phyloP scores from a whole-genome alignment of 1,140 invertebrate genomes.

The Drosophila paulistorum region DNA sequence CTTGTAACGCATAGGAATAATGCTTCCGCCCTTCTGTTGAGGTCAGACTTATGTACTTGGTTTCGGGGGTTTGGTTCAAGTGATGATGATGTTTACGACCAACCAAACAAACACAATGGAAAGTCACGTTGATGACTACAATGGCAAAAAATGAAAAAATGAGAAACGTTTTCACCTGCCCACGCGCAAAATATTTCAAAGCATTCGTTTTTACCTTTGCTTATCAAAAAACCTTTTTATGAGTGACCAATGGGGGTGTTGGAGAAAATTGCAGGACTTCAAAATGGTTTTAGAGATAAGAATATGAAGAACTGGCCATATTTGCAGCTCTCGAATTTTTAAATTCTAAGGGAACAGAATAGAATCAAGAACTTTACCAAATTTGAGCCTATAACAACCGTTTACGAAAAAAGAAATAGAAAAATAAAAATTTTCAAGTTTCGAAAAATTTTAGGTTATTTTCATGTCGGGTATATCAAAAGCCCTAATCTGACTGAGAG shows the following conservation, averaged over 20 bases:
- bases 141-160: not conserved
- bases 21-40: conserved; percentile 23
- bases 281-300: not conserved
- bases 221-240: not conserved
- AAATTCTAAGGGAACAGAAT: not conserved
- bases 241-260: conserved; percentile 1
- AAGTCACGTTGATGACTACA: conserved; percentile 9
- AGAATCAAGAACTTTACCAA: too few relatives aligned
- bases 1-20: conserved; percentile 39
- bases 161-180: conserved; percentile 16
- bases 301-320: not conserved
- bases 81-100: not conserved
- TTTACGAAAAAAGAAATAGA: too few relatives aligned
- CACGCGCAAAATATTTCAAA: not conserved
- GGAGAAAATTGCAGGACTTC: not conserved
- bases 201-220: not conserved
- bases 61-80: not conserved
- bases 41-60: not conserved
- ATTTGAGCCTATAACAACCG: too few relatives aligned
- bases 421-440: not conserved
- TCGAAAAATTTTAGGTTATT: not conserved
- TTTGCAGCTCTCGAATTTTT: not conserved
- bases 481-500: not conserved
- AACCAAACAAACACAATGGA: conserved; percentile 7
- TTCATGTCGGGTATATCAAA: not conserved